Base-by-base conservation (phyloP, 1,140 invertebrate species). In the Diachasma alloeum region DNA sequence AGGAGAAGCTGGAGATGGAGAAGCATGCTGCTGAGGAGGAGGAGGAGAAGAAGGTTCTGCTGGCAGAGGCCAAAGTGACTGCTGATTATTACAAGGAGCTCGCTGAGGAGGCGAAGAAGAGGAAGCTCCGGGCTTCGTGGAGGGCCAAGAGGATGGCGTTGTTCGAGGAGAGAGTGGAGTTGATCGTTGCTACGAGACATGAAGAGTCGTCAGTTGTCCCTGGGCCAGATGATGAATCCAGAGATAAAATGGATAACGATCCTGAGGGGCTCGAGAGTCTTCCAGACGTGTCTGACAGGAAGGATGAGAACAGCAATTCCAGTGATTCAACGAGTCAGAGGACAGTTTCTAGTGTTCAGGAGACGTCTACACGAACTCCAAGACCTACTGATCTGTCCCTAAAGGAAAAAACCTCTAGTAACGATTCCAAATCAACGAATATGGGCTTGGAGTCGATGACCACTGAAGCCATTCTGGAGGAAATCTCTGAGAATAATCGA, bases 71-170 rank as follows among this genome's bases (percentile, higher is more conserved):
- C 79, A 80, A 81, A 73, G 90, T 90, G 82, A 89, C 91, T 67
- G 84, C 90, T 79, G 90, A 90, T 77, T 92, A 92, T 81, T 93
- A 92, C 69, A 90, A 90, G 11, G 91, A 91, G 78, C 84, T 92
- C 39, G 90, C 91, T 4, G 87, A 86, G 78, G 91, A 92, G 81
- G 88, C 91, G 1, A 89, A 91, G 79, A 92, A 89, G 79, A 88
- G 90, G 67, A 88, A 89, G 69, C 81, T 90, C 17, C 90, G 90
- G 77, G 90, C 91, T 0, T 88, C 91, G 74, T 93, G 92, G 92
- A 91, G 92, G 79, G 90, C 90, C n/a, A 90, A 90, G 85, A 87
- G 92, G 63, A 89, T 92, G 83, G 89, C 90, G 77, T 82, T 92
- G 42, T 91, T 91, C 74, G 90, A 92, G 63, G 87, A 90, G 80